Conservation (phyloP, 2,113 vertebrate species). For the Euleptes europaea region DNA sequence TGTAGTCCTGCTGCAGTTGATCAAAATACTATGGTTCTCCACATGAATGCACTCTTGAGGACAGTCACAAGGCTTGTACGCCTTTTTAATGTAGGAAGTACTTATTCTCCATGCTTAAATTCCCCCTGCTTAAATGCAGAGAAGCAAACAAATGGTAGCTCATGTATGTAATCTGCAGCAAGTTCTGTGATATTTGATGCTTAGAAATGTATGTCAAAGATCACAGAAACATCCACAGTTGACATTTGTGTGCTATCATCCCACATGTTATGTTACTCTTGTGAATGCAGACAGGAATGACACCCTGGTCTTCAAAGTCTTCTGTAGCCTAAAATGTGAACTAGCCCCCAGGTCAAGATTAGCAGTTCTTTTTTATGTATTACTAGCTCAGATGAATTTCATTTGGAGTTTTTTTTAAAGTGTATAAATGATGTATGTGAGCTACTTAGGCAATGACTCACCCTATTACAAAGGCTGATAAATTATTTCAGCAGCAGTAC, state of each 20-base stretch:
- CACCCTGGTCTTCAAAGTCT: not conserved
- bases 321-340: not conserved
- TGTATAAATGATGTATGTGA: slow-evolving; percentile 28
- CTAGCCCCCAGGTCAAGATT: not conserved
- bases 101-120: not conserved
- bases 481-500: slow-evolving; percentile 47
- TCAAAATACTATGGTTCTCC: not conserved
- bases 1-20: not conserved
- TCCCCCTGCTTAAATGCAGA: not conserved
- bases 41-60: not conserved
- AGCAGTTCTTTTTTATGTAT: not conserved
- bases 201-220: not conserved
- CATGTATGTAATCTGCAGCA: not conserved
- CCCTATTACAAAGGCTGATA: slow-evolving; percentile 50
- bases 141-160: not conserved
- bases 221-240: not conserved
- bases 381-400: slow-evolving; percentile 7
- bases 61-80: not conserved
- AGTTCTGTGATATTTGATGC: not conserved
- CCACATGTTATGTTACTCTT: not conserved
- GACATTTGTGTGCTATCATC: not conserved
- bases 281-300: not conserved
- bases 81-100: not conserved
- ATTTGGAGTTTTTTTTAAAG: not conserved
- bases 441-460: slow-evolving; percentile 48